A percentile compares a stretch with the other conserved stretches of the same genome.
Evolutionary conservation across 1,140 invertebrate genomes (phyloP).

Genomic region (Micrasema longulum): DNA sequence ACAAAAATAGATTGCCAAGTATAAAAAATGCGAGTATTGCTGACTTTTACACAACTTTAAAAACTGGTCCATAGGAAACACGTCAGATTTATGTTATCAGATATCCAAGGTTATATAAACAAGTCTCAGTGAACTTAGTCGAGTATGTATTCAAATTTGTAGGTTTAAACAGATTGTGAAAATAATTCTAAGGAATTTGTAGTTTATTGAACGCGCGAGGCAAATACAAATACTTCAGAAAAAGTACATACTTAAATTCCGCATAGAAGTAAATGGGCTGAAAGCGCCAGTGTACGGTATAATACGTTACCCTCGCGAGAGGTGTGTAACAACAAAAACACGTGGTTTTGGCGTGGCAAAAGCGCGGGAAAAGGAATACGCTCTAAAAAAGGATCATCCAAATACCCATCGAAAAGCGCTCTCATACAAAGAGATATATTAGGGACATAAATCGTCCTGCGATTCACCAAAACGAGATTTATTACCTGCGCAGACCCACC

Average conservation of each 20-base stretch:
- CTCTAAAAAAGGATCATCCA: slow-evolving; percentile 17
- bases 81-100: slow-evolving; percentile 32
- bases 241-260: too few species aligned
- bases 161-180: slow-evolving; percentile 1
- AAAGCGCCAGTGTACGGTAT: too few species aligned
- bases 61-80: slow-evolving; percentile 30
- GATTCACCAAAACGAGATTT: slow-evolving; percentile 46
- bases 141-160: neutral
- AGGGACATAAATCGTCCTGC: slow-evolving; percentile 30
- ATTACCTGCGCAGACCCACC: slow-evolving; percentile 46
- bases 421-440: slow-evolving; percentile 17
- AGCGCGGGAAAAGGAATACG: slow-evolving; percentile 34
- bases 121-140: slow-evolving; percentile 9
- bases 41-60: slow-evolving; percentile 10
- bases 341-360: slow-evolving; percentile 18
- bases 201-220: neutral
- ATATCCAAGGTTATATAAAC: slow-evolving; percentile 28
- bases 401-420: slow-evolving; percentile 1
- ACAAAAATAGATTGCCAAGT: slow-evolving; percentile 14
- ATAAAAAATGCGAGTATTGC: slow-evolving; percentile 14
- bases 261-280: too few species aligned
- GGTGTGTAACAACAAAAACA: slow-evolving; percentile 32
- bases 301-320: neutral
- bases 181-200: slow-evolving; percentile 5
- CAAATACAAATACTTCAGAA: too few species aligned